phyloP scores from a whole-genome alignment of 2,113 vertebrate genomes.

The Fulmarus glacialis region DNA sequence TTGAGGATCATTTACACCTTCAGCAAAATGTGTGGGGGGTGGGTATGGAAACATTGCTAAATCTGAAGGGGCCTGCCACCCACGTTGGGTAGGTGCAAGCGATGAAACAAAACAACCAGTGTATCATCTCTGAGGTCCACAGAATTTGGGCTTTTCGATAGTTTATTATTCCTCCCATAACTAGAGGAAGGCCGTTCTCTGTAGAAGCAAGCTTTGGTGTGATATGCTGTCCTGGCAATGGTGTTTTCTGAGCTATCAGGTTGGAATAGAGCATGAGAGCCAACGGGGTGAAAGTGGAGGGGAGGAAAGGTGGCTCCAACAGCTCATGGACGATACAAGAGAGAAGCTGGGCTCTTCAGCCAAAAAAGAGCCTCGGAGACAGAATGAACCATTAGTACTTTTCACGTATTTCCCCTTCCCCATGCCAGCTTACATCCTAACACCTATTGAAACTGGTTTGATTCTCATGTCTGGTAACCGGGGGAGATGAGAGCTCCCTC shows the following conservation, averaged over 20 bases:
- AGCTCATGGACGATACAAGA: not conserved
- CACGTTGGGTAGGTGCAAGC: not conserved
- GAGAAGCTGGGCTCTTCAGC: not conserved
- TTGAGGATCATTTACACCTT: constrained; percentile 55
- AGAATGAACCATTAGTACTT: not conserved
- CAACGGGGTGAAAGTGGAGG: not conserved
- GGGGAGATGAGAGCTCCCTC: not conserved
- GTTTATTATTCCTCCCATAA: not conserved
- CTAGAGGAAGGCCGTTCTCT: not conserved
- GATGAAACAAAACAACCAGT: not conserved
- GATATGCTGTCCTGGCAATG: not conserved
- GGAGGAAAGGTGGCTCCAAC: not conserved
- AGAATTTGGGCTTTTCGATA: not conserved
- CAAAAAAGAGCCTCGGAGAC: not conserved
- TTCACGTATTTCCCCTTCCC: not conserved
- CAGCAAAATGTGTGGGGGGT: constrained; percentile 5
- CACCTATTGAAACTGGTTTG: not conserved
- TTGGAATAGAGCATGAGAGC: not conserved
- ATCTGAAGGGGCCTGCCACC: constrained; percentile 51
- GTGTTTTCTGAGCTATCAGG: not conserved
- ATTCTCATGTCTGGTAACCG: not conserved
- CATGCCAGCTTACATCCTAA: not conserved
- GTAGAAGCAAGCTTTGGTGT: not conserved
- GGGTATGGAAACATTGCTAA: constrained; percentile 53
- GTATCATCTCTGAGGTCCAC: not conserved